Evolutionary conservation across 2,888 invertebrate genomes (phyloP).

Genomic region (Ptychoptera contaminata): DNA sequence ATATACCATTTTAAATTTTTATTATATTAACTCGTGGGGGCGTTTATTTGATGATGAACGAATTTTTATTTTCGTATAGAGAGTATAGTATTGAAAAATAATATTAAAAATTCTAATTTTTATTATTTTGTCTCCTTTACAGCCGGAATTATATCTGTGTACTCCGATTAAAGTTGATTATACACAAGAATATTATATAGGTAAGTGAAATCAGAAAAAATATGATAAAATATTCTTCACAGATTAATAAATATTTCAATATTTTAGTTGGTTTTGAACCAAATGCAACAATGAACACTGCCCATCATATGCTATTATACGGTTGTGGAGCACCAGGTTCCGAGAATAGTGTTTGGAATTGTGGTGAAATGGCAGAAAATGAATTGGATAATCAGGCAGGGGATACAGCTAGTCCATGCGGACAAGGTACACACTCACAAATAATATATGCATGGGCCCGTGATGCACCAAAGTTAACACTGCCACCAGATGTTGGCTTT

Average conservation of each 20-base stretch:
- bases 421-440: constrained; percentile 44
- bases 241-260: too few species aligned
- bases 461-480: constrained; percentile 65
- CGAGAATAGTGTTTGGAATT: constrained; percentile 55
- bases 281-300: constrained; percentile 76
- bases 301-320: constrained; percentile 87
- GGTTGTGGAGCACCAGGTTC: constrained; percentile 58
- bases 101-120: neutral
- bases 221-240: constrained; percentile 2
- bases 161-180: constrained; percentile 74
- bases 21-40: too few species aligned
- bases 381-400: constrained; percentile 31
- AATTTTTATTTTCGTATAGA: too few species aligned
- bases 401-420: constrained; percentile 57
- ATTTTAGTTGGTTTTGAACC: constrained; percentile 78
- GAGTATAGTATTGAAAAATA: too few species aligned
- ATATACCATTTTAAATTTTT: too few species aligned
- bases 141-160: constrained; percentile 86
- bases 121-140: constrained; percentile 28
- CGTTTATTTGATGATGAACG: too few species aligned
- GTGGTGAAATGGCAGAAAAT: constrained; percentile 74
- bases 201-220: constrained; percentile 33
- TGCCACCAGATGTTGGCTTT: constrained; percentile 84
- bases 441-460: constrained; percentile 91
- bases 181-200: constrained; percentile 62